phyloP scores from a whole-genome alignment of 2,888 invertebrate genomes.

The Drosophila recens region DNA sequence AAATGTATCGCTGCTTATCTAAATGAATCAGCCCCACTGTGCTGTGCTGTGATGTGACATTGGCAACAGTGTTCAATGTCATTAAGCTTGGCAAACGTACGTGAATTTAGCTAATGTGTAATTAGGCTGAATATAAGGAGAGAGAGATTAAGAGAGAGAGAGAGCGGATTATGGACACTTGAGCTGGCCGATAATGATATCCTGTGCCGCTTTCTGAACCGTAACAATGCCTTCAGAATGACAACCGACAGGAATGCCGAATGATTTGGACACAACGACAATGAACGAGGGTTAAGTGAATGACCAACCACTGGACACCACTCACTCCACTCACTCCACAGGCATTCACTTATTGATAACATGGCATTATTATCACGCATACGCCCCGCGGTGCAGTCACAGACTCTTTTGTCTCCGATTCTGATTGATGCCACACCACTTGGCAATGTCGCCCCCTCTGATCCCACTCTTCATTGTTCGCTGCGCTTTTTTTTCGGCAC shows the following conservation, averaged over 20 bases:
- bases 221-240: constrained; percentile 34
- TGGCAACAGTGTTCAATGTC: constrained; percentile 46
- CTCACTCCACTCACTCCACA: constrained; percentile 4
- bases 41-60: constrained; percentile 33
- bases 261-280: constrained; percentile 6
- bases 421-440: constrained; percentile 54
- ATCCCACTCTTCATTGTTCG: background rate
- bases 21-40: background rate
- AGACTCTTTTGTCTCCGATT: constrained; percentile 7
- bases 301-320: background rate
- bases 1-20: too few species aligned
- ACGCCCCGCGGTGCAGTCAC: constrained; percentile 31
- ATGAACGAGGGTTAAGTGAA: background rate
- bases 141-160: background rate
- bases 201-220: constrained; percentile 41
- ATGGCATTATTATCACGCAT: constrained; percentile 65
- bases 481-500: constrained; percentile 3
- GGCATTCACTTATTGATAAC: constrained; percentile 56
- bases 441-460: constrained; percentile 40
- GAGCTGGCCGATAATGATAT: constrained; percentile 57
- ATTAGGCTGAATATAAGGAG: constrained; percentile 42
- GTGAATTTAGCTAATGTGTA: constrained; percentile 53
- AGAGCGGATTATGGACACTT: constrained; percentile 16
- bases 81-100: constrained; percentile 44
- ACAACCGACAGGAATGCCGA: constrained; percentile 3